phyloP scores from a whole-genome alignment of 2,888 invertebrate species.

The Zele albiditarsus region DNA sequence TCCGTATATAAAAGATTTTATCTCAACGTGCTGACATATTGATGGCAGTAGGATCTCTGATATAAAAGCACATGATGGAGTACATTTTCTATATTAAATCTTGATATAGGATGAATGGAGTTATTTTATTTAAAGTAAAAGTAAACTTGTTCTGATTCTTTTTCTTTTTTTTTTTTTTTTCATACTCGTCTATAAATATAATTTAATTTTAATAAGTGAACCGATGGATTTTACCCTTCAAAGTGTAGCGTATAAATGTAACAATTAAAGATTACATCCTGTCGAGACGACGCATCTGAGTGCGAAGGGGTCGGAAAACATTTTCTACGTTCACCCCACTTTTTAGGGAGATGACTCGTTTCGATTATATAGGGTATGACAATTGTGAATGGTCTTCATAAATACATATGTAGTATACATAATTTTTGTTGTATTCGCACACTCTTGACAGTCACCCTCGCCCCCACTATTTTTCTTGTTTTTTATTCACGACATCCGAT shows the following conservation, averaged over 20 bases:
- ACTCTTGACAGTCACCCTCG: constrained; percentile 17
- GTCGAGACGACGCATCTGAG: constrained; percentile 36
- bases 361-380: constrained; percentile 20
- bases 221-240: neutral
- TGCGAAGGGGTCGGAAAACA: constrained; percentile 31
- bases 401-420: constrained; percentile 2
- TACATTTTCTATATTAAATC: neutral
- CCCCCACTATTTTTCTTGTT: neutral
- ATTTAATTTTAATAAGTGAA: neutral
- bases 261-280: constrained; percentile 50
- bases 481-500: constrained; percentile 36
- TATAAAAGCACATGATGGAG: constrained; percentile 36
- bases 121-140: neutral
- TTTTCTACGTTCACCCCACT: neutral
- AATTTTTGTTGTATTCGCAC: constrained; percentile 7
- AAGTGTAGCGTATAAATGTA: neutral
- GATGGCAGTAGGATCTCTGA: constrained; percentile 33
- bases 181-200: neutral
- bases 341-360: constrained; percentile 17
- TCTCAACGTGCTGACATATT: constrained; percentile 35
- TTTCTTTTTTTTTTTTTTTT: neutral
- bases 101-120: neutral
- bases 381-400: constrained; percentile 11
- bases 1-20: constrained; percentile 27
- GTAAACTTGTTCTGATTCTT: neutral